Percentiles rank a stretch among this genome's conserved stretches.
phyloP scores from a whole-genome alignment of 2,113 vertebrate genomes.

The Corythoichthys intestinalis region DNA sequence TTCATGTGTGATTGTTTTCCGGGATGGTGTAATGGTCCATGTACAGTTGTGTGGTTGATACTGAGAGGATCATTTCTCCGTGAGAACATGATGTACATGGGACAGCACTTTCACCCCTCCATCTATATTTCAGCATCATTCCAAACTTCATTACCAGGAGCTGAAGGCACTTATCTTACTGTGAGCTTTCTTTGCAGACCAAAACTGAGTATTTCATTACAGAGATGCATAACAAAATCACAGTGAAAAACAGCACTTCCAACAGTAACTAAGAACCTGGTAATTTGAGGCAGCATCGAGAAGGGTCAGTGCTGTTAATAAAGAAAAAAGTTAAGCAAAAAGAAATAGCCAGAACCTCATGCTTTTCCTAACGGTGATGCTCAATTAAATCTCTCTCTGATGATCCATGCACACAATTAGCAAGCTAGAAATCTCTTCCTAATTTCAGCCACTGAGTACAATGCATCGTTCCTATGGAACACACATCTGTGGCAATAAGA shows the following conservation, averaged over 20 bases:
- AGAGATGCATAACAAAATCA: constrained; percentile 50
- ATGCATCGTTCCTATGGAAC: constrained; percentile 44
- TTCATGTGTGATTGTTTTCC: constrained; percentile 53
- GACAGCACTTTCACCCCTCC: constrained; percentile 43
- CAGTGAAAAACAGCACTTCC: constrained; percentile 35
- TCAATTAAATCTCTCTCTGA: constrained; percentile 74
- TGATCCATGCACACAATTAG: constrained; percentile 72
- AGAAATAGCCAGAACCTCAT: constrained; percentile 55
- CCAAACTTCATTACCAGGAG: constrained; percentile 64
- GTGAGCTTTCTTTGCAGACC: constrained; percentile 49
- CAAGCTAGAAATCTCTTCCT: constrained; percentile 57
- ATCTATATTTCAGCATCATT: constrained; percentile 46
- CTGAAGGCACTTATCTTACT: constrained; percentile 65
- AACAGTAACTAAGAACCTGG: not conserved
- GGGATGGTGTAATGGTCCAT: constrained; percentile 57
- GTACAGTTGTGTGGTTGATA: constrained; percentile 46
- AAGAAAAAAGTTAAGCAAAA: not conserved
- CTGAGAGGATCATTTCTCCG: constrained; percentile 57
- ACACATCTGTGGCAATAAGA: constrained; percentile 29
- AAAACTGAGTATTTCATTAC: constrained; percentile 61
- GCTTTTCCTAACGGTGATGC: constrained; percentile 69
- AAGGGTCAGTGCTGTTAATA: not conserved
- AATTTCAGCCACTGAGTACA: constrained; percentile 55
- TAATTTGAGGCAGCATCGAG: constrained; percentile 4
- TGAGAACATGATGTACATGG: constrained; percentile 23